These are phyloP conservation scores for Cyanoramphus novaezelandiae DNA, from an alignment of 2,113 vertebrate genomes.

Conservation along the genomic window DNA sequence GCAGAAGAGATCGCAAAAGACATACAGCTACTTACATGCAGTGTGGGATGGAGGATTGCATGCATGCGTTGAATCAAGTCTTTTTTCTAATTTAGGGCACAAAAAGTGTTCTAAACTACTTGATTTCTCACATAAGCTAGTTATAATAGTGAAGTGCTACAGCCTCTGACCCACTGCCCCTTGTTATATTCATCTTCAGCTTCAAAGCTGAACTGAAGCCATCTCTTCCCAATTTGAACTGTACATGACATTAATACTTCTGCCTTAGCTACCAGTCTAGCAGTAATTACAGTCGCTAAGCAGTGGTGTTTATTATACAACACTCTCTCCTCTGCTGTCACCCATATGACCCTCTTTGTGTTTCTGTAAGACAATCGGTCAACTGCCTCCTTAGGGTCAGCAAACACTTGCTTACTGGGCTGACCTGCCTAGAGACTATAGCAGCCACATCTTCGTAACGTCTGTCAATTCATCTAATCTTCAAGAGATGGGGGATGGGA, in stretches of 20 bases:
- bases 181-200: not conserved
- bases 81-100: not conserved
- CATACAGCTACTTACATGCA: not conserved
- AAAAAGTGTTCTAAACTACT: not conserved
- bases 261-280: not conserved
- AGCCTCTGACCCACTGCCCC: not conserved
- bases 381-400: not conserved
- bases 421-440: not conserved
- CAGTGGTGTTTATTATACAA: not conserved
- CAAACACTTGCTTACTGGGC: not conserved
- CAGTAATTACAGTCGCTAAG: not conserved
- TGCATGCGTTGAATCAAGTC: not conserved
- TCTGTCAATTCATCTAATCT: not conserved
- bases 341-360: not conserved
- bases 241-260: not conserved
- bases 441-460: not conserved
- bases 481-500: not conserved
- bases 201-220: not conserved
- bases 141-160: not conserved
- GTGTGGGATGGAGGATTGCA: not conserved
- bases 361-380: not conserved
- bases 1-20: not conserved
- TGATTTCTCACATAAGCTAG: accelerated
- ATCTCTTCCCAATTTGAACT: not conserved
- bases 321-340: not conserved